Conservation (phyloP, 2,888 invertebrate species). For the Glaucopsyche alexis region DNA sequence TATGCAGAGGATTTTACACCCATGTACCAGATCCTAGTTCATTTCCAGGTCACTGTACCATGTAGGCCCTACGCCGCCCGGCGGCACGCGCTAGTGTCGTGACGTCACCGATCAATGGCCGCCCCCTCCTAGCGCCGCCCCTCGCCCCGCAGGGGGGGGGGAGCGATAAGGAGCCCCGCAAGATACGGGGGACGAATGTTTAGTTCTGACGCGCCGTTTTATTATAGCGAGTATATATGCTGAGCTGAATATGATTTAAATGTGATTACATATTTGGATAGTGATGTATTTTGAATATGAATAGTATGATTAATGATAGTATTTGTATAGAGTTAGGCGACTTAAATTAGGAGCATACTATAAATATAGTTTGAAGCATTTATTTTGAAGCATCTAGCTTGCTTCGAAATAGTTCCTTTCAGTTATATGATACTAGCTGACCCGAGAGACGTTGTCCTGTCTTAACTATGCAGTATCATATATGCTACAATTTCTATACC, state of each 20-base stretch:
- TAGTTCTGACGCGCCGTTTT: conserved; percentile 13
- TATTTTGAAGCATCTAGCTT: no score
- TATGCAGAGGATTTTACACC: no score
- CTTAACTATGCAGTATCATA: no score
- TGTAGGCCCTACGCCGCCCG: neutral
- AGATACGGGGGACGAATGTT: conserved; percentile 22
- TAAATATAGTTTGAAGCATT: no score
- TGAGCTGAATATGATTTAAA: conserved; percentile 5
- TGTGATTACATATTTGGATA: neutral
- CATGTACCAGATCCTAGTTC: neutral
- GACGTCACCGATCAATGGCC: conserved; percentile 28
- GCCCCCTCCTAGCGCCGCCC: neutral
- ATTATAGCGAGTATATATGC: neutral
- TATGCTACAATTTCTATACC: no score
- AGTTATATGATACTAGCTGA: no score
- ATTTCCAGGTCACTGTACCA: conserved; percentile 12
- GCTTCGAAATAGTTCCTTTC: no score
- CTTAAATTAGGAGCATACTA: no score
- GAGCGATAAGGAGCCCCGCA: conserved; percentile 11
- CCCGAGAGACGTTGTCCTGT: no score
- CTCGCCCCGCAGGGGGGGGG: neutral
- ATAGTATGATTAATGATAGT: neutral
- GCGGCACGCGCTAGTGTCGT: conserved; percentile 7
- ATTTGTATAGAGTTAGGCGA: no score
- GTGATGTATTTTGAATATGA: neutral